Evolutionary conservation across 2,888 invertebrate species (phyloP).

Genomic region (Phaonia tiefii): DNA sequence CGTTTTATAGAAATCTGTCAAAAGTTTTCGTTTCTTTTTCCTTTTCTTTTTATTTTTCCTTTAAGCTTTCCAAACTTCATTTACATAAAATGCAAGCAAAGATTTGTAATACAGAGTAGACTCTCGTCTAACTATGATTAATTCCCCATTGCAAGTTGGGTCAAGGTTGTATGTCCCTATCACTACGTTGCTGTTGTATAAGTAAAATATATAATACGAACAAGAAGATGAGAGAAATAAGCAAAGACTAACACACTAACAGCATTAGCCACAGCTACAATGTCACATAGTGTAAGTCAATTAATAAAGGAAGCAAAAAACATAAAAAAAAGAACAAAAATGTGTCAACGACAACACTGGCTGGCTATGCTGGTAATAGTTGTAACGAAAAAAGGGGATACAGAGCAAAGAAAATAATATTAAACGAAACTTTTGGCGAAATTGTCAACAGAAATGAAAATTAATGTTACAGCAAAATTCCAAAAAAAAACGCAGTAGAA

Average conservation of each 20-base stretch:
- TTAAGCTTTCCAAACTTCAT: neutral
- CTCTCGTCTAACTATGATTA: constrained; percentile 33
- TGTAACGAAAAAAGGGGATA: neutral
- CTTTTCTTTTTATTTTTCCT: neutral
- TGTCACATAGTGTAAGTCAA: constrained; percentile 31
- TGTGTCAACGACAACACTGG: neutral
- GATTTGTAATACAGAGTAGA: neutral
- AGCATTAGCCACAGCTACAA: constrained; percentile 24
- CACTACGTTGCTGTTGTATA: neutral
- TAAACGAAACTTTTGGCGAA: constrained; percentile 24
- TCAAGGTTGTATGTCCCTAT: constrained; percentile 43
- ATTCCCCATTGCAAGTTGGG: constrained; percentile 49
- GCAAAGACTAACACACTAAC: constrained; percentile 17
- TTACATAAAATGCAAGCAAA: neutral
- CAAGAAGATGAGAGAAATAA: neutral
- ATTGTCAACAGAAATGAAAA: neutral
- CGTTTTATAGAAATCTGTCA: neutral
- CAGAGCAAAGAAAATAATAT: neutral
- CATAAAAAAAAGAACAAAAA: neutral
- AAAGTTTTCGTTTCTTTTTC: neutral
- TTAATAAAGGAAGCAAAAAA: constrained; percentile 38
- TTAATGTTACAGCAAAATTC: neutral
- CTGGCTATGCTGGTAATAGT: neutral
- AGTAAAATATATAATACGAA: neutral
- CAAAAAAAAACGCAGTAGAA: neutral